Evolutionary conservation across 1,140 invertebrate genomes (phyloP).

Genomic region (Drosophila lini): DNA sequence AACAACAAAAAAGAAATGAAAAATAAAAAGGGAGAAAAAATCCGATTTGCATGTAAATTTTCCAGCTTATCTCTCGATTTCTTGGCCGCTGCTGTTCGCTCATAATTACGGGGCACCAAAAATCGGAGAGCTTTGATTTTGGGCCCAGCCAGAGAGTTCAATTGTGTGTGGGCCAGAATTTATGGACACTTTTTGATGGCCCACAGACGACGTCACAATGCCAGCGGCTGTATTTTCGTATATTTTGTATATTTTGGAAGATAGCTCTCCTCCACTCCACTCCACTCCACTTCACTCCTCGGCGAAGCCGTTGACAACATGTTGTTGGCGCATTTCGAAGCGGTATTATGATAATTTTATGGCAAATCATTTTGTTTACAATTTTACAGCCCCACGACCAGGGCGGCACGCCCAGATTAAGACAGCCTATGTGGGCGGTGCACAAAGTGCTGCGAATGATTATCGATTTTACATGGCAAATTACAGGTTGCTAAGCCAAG

Average conservation of each 20-base stretch:
- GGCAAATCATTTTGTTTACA: conserved; percentile 83
- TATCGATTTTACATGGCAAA: conserved; percentile 80
- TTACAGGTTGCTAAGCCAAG: conserved; percentile 46
- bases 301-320: conserved; percentile 76
- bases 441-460: conserved; percentile 77
- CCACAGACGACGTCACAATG: conserved; percentile 56
- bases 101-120: conserved; percentile 51
- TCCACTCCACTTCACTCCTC: conserved; percentile 13
- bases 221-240: conserved; percentile 55
- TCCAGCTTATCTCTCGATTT: conserved; percentile 38
- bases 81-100: conserved; percentile 40
- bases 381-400: conserved; percentile 59
- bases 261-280: not conserved
- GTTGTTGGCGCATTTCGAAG: conserved; percentile 78
- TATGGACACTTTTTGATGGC: conserved; percentile 73
- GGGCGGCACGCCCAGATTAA: conserved; percentile 43
- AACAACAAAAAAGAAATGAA: not conserved
- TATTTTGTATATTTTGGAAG: conserved; percentile 35
- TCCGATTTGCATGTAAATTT: conserved; percentile 78
- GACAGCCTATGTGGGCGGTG: conserved; percentile 53
- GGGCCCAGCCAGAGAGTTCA: conserved; percentile 44
- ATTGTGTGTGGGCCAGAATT: conserved; percentile 75
- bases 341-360: conserved; percentile 82
- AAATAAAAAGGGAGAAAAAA: conserved; percentile 1
- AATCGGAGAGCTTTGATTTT: conserved; percentile 43